phyloP scores from a whole-genome alignment of 2,888 invertebrate genomes.

The Scaptomyza cyrtandrae region DNA sequence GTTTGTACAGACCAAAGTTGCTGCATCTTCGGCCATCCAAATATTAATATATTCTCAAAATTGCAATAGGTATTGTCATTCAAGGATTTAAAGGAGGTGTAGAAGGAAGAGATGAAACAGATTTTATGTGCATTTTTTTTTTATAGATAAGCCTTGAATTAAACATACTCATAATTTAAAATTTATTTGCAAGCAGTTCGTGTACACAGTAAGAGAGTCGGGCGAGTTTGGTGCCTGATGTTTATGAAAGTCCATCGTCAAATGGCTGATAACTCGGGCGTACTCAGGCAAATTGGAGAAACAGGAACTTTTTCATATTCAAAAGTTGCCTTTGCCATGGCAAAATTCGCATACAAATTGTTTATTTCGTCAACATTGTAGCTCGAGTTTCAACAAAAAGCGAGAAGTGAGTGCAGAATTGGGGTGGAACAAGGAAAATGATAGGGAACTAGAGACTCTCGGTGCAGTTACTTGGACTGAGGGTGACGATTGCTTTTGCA shows the following conservation, averaged over 20 bases:
- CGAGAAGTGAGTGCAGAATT: neutral
- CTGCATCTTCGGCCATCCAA: slow-evolving; percentile 39
- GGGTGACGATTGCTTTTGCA: slow-evolving; percentile 33
- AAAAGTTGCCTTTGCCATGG: slow-evolving; percentile 60
- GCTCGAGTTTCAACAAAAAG: slow-evolving; percentile 33
- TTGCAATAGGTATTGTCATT: slow-evolving; percentile 35
- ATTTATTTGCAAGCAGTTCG: slow-evolving; percentile 65
- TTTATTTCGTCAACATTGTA: slow-evolving; percentile 70
- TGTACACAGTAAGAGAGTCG: neutral
- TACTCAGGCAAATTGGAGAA: slow-evolving; percentile 42
- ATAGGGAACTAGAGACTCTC: neutral
- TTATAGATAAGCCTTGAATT: slow-evolving; percentile 61
- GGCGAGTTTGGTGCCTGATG: neutral
- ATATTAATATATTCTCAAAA: slow-evolving; percentile 49
- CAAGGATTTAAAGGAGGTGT: neutral
- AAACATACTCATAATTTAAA: slow-evolving; percentile 70
- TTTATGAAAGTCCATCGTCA: slow-evolving; percentile 26
- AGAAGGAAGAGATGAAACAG: slow-evolving; percentile 1
- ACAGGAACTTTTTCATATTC: slow-evolving; percentile 63
- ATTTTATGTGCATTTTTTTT: slow-evolving; percentile 17
- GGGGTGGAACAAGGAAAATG: neutral
- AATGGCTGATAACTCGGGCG: slow-evolving; percentile 44
- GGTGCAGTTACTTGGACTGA: slow-evolving; percentile 10
- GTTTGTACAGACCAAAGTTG: slow-evolving; percentile 43
- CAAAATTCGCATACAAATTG: slow-evolving; percentile 77